Percentiles rank a stretch among this genome's conserved stretches.
Evolutionary conservation across 2,113 vertebrate genomes (phyloP).

Genomic region (Corythornis vintsioides): DNA sequence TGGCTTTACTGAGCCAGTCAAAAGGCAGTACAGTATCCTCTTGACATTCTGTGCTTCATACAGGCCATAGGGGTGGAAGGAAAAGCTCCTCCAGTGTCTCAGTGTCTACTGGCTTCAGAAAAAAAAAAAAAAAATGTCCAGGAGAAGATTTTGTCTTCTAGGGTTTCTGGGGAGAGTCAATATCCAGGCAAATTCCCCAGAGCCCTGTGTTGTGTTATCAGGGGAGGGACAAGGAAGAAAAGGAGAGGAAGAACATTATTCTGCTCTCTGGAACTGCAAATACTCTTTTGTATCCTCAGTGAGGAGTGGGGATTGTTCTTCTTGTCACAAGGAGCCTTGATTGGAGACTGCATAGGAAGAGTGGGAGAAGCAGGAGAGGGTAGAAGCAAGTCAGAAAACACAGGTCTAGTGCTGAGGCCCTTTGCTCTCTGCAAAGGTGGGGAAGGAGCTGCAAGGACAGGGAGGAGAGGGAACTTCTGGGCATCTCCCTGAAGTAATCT

Average conservation of each 20-base stretch:
- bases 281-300: neutral
- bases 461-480: fast-evolving
- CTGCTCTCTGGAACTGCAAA: neutral
- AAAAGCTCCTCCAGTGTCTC: neutral
- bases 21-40: neutral
- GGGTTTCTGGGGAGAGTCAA: neutral
- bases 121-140: neutral
- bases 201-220: neutral
- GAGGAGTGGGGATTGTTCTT: neutral
- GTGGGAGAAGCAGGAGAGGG: neutral
- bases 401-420: neutral
- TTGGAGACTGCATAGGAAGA: neutral
- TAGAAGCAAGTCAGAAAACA: neutral
- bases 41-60: neutral
- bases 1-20: neutral
- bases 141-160: neutral
- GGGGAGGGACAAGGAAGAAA: neutral
- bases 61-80: neutral
- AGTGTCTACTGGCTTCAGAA: neutral
- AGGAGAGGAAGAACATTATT: neutral
- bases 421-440: neutral
- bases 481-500: neutral
- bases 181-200: neutral
- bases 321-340: neutral
- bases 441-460: neutral